A percentile compares a stretch with the other conserved stretches of the same genome.
These are phyloP conservation scores for Bubo scandiacus DNA, from an alignment of 2,113 vertebrate species.

Conservation along the genomic window DNA sequence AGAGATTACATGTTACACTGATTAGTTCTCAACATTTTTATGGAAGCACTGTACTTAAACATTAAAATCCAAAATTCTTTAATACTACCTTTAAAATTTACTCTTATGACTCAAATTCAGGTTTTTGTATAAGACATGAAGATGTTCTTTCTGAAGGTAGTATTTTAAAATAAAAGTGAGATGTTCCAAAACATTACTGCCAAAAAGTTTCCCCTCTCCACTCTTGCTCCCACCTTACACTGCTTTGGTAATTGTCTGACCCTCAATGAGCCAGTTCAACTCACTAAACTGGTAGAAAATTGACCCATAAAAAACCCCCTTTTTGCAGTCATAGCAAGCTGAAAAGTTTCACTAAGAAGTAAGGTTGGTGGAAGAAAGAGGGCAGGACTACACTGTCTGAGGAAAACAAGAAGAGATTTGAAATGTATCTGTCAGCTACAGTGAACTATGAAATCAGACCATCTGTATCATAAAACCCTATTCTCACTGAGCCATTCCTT, in stretches of 20 bases:
- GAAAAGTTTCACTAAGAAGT: background rate
- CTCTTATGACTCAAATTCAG: background rate
- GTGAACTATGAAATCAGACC: background rate
- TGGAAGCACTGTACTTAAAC: background rate
- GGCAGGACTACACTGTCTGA: background rate
- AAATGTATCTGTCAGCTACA: background rate
- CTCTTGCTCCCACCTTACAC: background rate
- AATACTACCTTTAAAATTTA: background rate
- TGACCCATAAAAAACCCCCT: fast-evolving
- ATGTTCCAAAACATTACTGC: background rate
- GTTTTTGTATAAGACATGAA: background rate
- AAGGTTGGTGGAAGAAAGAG: background rate
- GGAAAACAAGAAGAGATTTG: background rate
- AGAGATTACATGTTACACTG: background rate
- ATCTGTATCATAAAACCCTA: background rate
- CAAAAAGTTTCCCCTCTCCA: background rate
- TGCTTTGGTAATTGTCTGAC: background rate
- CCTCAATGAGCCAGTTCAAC: background rate
- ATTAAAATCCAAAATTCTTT: background rate
- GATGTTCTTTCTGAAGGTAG: background rate
- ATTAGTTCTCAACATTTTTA: background rate
- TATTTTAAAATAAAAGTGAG: background rate
- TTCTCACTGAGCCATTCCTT: background rate
- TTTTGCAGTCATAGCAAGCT: background rate
- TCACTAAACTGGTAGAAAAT: background rate